Conservation (phyloP, 1,140 invertebrate genomes). For the Lethrus apterus region DNA sequence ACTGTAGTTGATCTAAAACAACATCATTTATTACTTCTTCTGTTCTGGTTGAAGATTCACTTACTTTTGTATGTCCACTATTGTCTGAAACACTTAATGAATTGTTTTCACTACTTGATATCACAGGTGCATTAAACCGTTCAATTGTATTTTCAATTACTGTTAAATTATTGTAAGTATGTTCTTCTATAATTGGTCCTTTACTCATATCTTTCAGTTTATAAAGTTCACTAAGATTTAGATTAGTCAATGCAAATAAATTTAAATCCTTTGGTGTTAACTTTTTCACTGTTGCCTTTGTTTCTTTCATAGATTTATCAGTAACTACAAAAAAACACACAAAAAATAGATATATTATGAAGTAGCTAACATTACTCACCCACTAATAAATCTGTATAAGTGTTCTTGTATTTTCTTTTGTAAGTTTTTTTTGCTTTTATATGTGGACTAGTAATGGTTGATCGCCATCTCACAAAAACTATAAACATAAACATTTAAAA, state of each 20-base stretch:
- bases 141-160: slow-evolving; percentile 19
- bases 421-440: slow-evolving; percentile 23
- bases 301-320: slow-evolving; percentile 49
- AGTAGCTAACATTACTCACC: slow-evolving; percentile 36
- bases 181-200: slow-evolving; percentile 36
- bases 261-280: slow-evolving; percentile 55
- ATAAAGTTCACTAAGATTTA: slow-evolving; percentile 50
- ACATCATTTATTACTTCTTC: too few relatives aligned
- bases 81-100: not conserved
- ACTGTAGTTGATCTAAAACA: too few relatives aligned
- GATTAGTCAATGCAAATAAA: slow-evolving; percentile 49
- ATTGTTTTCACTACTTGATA: slow-evolving; percentile 3
- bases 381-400: slow-evolving; percentile 47
- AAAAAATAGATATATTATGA: slow-evolving; percentile 11
- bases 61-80: too few relatives aligned
- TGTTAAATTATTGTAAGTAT: slow-evolving; percentile 34
- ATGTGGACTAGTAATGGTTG: slow-evolving; percentile 27
- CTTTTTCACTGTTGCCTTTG: slow-evolving; percentile 55
- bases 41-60: too few relatives aligned
- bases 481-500: not conserved
- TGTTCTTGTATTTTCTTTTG: slow-evolving; percentile 40
- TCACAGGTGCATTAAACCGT: slow-evolving; percentile 1
- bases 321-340: slow-evolving; percentile 47
- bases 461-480: slow-evolving; percentile 27
- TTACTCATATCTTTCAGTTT: slow-evolving; percentile 43